phyloP scores from a whole-genome alignment of 2,888 invertebrate species.

The Rhopalosiphum nymphaeae region DNA sequence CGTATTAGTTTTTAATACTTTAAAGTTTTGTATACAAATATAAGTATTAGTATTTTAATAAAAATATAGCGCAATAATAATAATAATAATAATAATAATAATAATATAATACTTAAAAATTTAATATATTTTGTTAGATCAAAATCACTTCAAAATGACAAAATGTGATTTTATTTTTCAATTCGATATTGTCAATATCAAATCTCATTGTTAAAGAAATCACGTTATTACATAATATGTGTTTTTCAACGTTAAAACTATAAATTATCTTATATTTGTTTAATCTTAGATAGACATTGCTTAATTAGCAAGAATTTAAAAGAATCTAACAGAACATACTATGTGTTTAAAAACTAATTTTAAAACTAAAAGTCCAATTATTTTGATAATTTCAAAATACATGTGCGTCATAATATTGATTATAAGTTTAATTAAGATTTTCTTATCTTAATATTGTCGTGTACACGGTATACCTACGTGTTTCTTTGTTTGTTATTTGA shows the following conservation, averaged over 20 bases:
- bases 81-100: background rate
- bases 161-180: background rate
- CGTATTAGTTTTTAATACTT: background rate
- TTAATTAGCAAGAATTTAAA: constrained; percentile 10
- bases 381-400: background rate
- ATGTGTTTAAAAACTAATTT: constrained; percentile 34
- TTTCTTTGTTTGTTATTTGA: background rate
- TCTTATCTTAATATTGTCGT: constrained; percentile 22
- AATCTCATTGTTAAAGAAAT: background rate
- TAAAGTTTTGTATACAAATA: background rate
- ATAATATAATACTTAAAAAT: background rate
- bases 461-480: background rate
- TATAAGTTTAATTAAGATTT: constrained; percentile 31
- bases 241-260: background rate
- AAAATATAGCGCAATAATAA: background rate
- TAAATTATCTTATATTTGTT: constrained; percentile 4
- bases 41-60: background rate
- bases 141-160: background rate
- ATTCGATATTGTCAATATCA: background rate
- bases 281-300: background rate
- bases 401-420: background rate
- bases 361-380: constrained; percentile 36
- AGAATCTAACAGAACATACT: background rate
- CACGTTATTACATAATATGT: background rate
- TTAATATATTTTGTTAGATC: background rate